Evolutionary conservation across 2,888 invertebrate species (phyloP).

Genomic region (Melieria omissa): DNA sequence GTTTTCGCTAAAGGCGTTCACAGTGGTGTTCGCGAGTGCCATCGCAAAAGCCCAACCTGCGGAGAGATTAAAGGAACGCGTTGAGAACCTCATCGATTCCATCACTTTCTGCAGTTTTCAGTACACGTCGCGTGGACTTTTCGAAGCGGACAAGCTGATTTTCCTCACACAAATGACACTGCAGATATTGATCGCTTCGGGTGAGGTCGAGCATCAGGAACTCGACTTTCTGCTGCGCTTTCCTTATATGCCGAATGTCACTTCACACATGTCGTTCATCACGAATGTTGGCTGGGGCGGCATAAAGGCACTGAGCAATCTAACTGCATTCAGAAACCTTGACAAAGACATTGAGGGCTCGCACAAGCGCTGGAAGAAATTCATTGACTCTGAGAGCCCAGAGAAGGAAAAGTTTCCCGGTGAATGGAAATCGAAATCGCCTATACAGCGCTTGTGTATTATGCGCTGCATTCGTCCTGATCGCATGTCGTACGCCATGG

Average conservation of each 20-base stretch:
- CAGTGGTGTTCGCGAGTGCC: slow-evolving; percentile 86
- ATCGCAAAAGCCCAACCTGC: slow-evolving; percentile 76
- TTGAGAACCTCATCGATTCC: slow-evolving; percentile 82
- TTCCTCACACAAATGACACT: slow-evolving; percentile 88
- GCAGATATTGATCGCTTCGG: slow-evolving; percentile 72
- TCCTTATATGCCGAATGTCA: slow-evolving; percentile 79
- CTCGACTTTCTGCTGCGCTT: slow-evolving; percentile 89
- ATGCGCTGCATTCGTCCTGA: slow-evolving; percentile 92
- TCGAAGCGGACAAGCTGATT: slow-evolving; percentile 91
- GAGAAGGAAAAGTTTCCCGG: slow-evolving; percentile 95
- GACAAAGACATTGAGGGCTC: slow-evolving; percentile 94
- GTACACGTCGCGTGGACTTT: slow-evolving; percentile 90
- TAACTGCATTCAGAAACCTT: slow-evolving; percentile 84
- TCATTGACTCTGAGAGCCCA: slow-evolving; percentile 90
- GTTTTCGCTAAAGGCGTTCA: slow-evolving; percentile 94
- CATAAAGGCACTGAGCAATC: slow-evolving; percentile 78
- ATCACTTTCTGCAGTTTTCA: slow-evolving; percentile 88
- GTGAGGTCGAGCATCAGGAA: slow-evolving; percentile 80
- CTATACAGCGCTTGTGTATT: slow-evolving; percentile 89
- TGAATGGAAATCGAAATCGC: slow-evolving; percentile 92
- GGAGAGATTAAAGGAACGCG: slow-evolving; percentile 78
- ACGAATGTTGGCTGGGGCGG: slow-evolving; percentile 84
- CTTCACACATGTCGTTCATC: slow-evolving; percentile 85
- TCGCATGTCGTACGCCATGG: slow-evolving; percentile 88
- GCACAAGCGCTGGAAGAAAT: slow-evolving; percentile 91